Evolutionary conservation across 1,140 invertebrate species (phyloP).

Genomic region (Maniola jurtina): DNA sequence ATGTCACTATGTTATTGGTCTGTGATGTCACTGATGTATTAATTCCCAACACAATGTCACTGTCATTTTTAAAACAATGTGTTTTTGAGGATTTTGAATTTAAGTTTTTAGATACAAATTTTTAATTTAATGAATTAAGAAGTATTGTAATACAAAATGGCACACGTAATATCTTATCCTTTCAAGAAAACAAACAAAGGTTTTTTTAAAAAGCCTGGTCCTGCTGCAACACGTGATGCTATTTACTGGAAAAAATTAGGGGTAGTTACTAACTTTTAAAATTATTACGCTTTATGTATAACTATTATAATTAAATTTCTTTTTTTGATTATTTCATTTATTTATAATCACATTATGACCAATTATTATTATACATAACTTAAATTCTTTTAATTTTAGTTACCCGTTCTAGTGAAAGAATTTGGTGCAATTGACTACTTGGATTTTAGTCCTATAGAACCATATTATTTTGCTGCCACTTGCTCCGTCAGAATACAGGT

Average conservation of each 20-base stretch:
- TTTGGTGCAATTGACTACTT: constrained; percentile 94
- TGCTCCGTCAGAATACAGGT: constrained; percentile 93
- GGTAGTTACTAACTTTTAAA: constrained; percentile 80
- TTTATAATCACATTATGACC: too few relatives aligned
- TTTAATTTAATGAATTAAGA: not conserved
- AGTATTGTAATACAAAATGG: constrained; percentile 40
- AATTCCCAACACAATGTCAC: too few relatives aligned
- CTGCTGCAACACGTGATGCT: constrained; percentile 86
- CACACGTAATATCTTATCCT: constrained; percentile 64
- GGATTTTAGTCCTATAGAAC: constrained; percentile 92
- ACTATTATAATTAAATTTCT: too few relatives aligned
- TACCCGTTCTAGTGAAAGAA: constrained; percentile 93
- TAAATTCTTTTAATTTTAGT: constrained; percentile 78
- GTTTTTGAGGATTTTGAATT: not conserved
- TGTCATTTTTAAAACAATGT: constrained; percentile 27
- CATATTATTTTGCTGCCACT: constrained; percentile 93
- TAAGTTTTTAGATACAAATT: not conserved
- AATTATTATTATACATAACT: not conserved
- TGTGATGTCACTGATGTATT: too few relatives aligned
- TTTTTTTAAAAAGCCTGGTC: constrained; percentile 83
- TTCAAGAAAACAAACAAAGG: constrained; percentile 88
- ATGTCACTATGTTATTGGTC: too few relatives aligned
- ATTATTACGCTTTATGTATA: not conserved
- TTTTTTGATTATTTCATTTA: too few relatives aligned
- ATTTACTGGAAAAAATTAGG: constrained; percentile 92